phyloP scores from a whole-genome alignment of 2,888 invertebrate genomes.

The Sarcophaga caerulescens region DNA sequence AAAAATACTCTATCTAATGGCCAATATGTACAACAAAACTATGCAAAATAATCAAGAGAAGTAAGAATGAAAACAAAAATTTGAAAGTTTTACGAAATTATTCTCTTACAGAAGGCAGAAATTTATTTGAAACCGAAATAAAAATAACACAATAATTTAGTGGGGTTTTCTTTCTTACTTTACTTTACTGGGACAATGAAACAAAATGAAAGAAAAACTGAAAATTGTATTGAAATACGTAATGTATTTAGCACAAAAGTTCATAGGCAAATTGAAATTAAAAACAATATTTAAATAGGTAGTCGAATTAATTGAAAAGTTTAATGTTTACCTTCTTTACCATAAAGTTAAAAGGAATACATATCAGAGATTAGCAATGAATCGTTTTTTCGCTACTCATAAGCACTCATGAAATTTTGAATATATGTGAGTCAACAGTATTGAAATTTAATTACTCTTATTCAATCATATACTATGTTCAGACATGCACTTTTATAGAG shows the following conservation, averaged over 20 bases:
- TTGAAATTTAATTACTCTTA: no score
- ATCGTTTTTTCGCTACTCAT: no score
- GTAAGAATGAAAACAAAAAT: constrained; percentile 19
- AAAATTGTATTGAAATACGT: not conserved
- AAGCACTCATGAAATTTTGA: no score
- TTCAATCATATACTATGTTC: no score
- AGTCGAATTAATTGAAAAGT: no score
- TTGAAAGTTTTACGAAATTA: constrained; percentile 8
- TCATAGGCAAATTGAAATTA: not conserved
- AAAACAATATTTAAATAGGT: not conserved
- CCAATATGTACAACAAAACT: constrained; percentile 29
- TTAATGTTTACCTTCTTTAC: no score
- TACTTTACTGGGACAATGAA: not conserved
- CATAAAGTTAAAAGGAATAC: no score
- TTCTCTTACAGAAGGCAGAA: constrained; percentile 27
- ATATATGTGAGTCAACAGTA: no score
- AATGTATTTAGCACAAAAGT: constrained; percentile 47
- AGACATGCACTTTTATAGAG: no score
- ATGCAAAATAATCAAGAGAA: not conserved
- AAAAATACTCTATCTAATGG: constrained; percentile 56
- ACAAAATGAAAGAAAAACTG: not conserved
- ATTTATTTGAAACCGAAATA: not conserved
- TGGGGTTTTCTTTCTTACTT: not conserved
- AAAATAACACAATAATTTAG: not conserved
- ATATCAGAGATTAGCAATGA: no score